A percentile compares a stretch with the other conserved stretches of the same genome.
Conservation (phyloP, 1,140 invertebrate species). For the honey bee (Apis mellifera) region Amel_HAv3.1 CM009933.2:4308501-4309000, state of each 20-base stretch:
- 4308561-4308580: not conserved
- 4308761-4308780: slow-evolving; percentile 94
- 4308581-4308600: not conserved
- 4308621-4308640: not conserved
- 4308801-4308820: slow-evolving; percentile 81
- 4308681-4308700: not conserved
- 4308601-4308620: no score
- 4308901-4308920: not conserved
- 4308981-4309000: no score
- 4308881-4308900: slow-evolving; percentile 86
- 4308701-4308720: not conserved
- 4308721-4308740: slow-evolving; percentile 2
- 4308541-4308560: not conserved
- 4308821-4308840: slow-evolving; percentile 86
- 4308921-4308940: not conserved
- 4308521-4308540: not conserved
- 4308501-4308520: not conserved
- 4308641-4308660: not conserved
- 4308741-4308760: slow-evolving; percentile 93
- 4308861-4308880: slow-evolving; percentile 90
- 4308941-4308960: not conserved
- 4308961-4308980: not conserved
- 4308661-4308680: not conserved
- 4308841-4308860: slow-evolving; percentile 94
- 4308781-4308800: slow-evolving; percentile 90